Conservation (phyloP, 2,113 vertebrate species). For the Clinocottus analis region DNA sequence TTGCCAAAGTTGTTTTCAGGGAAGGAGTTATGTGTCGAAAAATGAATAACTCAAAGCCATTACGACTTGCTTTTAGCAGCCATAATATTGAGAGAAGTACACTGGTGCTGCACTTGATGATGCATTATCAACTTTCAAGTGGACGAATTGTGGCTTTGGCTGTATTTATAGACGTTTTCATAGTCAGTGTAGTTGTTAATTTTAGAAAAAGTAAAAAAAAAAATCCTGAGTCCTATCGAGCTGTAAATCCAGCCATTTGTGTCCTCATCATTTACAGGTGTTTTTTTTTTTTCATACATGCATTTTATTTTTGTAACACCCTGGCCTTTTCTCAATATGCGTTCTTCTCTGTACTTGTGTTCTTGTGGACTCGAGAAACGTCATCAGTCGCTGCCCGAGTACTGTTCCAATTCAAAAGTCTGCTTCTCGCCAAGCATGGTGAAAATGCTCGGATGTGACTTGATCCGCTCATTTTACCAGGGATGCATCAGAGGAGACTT, state of each 20-base stretch:
- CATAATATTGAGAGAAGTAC: slow-evolving; percentile 67
- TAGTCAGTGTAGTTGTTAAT: slow-evolving; percentile 56
- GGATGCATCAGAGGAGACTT: too few species aligned
- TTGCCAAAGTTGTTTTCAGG: slow-evolving; percentile 71
- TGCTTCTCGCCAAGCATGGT: too few species aligned
- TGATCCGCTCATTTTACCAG: too few species aligned
- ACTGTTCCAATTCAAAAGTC: too few species aligned
- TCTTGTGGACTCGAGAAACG: too few species aligned
- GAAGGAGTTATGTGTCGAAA: slow-evolving; percentile 60
- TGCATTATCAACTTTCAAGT: slow-evolving; percentile 76
- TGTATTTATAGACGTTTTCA: slow-evolving; percentile 56
- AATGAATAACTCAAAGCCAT: slow-evolving; percentile 72
- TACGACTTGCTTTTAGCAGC: slow-evolving; percentile 70
- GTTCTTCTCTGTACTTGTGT: too few species aligned
- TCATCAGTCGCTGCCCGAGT: too few species aligned
- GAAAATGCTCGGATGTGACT: too few species aligned
- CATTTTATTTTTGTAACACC: slow-evolving; percentile 4
- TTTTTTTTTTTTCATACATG: neutral
- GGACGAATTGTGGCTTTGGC: slow-evolving; percentile 68
- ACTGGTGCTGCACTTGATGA: slow-evolving; percentile 70
- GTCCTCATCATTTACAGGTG: neutral
- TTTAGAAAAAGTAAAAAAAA: slow-evolving; percentile 1
- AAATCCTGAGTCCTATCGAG: slow-evolving; percentile 1
- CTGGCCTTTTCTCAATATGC: too few species aligned
- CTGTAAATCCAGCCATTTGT: slow-evolving; percentile 8